These are phyloP conservation scores for Argyrosomus regius DNA, from an alignment of 2,797 vertebrate genomes.

Conservation along the genomic window DNA sequence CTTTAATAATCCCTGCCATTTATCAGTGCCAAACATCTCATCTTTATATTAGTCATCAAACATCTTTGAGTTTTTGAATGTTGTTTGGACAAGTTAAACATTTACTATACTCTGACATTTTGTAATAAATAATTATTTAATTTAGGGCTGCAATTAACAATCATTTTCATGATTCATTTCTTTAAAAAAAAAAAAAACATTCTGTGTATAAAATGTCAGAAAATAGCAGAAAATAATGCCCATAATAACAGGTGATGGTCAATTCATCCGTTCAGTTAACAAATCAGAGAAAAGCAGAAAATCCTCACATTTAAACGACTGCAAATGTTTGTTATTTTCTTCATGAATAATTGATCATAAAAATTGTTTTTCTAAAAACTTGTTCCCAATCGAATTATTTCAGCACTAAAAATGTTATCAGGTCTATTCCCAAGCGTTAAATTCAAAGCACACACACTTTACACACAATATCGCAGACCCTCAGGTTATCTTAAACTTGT, in stretches of 20 bases:
- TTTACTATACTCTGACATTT: conserved; percentile 1
- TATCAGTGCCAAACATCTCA: too few relatives aligned
- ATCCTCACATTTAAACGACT: background rate
- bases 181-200: too few relatives aligned
- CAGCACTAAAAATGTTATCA: too few relatives aligned
- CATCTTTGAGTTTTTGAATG: background rate
- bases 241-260: too few relatives aligned
- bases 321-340: background rate
- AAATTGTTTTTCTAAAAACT: background rate
- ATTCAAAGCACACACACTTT: background rate
- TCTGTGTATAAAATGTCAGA: background rate
- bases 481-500: background rate
- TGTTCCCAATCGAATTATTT: background rate
- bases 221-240: too few relatives aligned
- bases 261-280: background rate
- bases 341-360: background rate
- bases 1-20: too few relatives aligned
- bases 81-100: background rate
- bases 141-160: background rate
- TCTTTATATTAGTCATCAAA: background rate
- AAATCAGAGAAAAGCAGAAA: background rate
- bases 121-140: background rate
- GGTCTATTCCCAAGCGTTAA: background rate
- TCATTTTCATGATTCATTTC: background rate
- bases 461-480: background rate